Percentiles rank a stretch among this genome's conserved stretches.
phyloP scores from a whole-genome alignment of 2,888 invertebrate species.

The Ormyrus rosae region DNA sequence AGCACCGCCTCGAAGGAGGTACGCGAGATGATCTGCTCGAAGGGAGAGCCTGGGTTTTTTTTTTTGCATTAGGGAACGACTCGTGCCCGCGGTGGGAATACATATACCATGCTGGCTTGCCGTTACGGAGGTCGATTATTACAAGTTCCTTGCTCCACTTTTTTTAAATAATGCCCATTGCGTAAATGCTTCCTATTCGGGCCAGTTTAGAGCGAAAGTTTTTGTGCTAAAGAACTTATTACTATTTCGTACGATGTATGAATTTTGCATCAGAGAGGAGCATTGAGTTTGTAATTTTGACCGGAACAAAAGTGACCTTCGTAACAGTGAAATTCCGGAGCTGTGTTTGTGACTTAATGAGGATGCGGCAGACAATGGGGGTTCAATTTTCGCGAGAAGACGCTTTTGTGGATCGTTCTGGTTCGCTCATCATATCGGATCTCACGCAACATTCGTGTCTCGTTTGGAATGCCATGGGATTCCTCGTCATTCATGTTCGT shows the following conservation, averaged over 20 bases:
- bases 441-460: slow-evolving; percentile 49
- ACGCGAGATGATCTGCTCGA: slow-evolving; percentile 50
- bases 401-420: slow-evolving; percentile 60
- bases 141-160: background rate
- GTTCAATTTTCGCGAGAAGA: slow-evolving; percentile 41
- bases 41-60: too few relatives aligned
- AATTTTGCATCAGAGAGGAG: too few relatives aligned
- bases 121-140: background rate
- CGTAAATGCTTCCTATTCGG: background rate
- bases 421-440: slow-evolving; percentile 52
- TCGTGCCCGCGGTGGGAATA: background rate
- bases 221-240: too few relatives aligned
- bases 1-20: slow-evolving; percentile 70
- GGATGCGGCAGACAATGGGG: slow-evolving; percentile 46
- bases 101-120: background rate
- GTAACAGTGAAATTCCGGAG: slow-evolving; percentile 6
- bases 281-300: too few relatives aligned
- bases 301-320: slow-evolving; percentile 23
- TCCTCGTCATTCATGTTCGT: slow-evolving; percentile 37
- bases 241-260: too few relatives aligned
- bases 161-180: background rate
- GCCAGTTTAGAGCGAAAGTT: too few relatives aligned
- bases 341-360: slow-evolving; percentile 42
- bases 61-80: background rate
- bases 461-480: slow-evolving; percentile 39